Evolutionary conservation across 2,888 invertebrate species (phyloP), one percentile per base, ranked within the genome.

Genomic region (Bombyx huttoni): DNA sequence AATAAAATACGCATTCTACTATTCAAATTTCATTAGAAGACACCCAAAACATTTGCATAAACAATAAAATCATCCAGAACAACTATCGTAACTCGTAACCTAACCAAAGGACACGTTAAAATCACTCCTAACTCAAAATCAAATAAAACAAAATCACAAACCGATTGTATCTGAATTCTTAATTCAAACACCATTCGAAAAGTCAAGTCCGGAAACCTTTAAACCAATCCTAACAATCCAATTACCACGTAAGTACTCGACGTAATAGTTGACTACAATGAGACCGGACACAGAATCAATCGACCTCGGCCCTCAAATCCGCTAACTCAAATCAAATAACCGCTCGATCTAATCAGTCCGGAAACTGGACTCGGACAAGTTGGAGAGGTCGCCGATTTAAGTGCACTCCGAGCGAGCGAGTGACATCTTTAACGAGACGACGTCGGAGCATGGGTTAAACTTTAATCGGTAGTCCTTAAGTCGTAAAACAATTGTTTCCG

Each of bases 301-400:
- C 67, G 59, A 56, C 58, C 56, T 49, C 53, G 50, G 52, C 59
- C 58, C 62, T 63, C 64, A 65, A 70, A 69, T 66, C 73, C 76
- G 63, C 74, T 72, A 70, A 72, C 78, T 72, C 68, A 70, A 78
- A 79, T 75, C 75, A 73, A 74, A 81, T 78, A 74, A 73, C 70
- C 64, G 55, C 67, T 71, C 70, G 67, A 80, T 78, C 75, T 77
- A 81, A 84, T 83, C 80, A 75, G 68, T 62, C 64, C 67, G 64
- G 64, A 63, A 56, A 50, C 54, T 58, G 63, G 64, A 68, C 75
- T 80, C 69, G 64, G 64, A 70, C 63, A 68, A 75, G 73, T 75
- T 75, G 69, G 62, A 79, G 74, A 68, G 73, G 57, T 67, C 64
- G 59, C 47, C 60, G 57, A 58, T 64, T 56, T 51, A 62, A 74